These are phyloP conservation scores for Ceuthmochares aereus DNA, from an alignment of 2,113 vertebrate species.

Conservation along the genomic window DNA sequence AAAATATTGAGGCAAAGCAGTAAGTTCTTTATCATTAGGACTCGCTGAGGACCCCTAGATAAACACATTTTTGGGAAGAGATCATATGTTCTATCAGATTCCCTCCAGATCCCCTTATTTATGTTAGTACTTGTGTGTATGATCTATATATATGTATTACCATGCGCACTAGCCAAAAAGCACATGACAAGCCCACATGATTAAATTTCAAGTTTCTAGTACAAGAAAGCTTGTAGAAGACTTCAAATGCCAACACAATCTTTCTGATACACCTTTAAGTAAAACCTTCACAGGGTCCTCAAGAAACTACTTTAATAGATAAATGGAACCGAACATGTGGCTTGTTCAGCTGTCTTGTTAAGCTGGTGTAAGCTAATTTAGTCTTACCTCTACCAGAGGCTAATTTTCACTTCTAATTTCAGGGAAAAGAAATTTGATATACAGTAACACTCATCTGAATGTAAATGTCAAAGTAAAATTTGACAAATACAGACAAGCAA, in stretches of 20 bases:
- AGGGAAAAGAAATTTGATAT: neutral
- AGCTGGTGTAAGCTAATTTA: neutral
- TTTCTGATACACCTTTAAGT: neutral
- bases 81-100: neutral
- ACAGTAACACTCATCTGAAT: neutral
- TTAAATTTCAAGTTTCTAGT: neutral
- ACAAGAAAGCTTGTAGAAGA: neutral
- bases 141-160: neutral
- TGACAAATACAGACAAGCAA: conserved; percentile 6
- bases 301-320: neutral
- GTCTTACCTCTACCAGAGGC: neutral
- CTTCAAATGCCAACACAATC: neutral
- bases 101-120: neutral
- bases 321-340: neutral
- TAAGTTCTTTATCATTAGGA: neutral
- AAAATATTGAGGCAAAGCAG: neutral
- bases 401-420: conserved; percentile 25
- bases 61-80: neutral
- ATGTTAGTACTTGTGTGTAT: neutral
- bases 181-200: neutral
- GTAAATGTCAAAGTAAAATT: conserved; percentile 27
- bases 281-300: neutral
- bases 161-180: neutral
- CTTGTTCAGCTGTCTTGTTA: neutral
- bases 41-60: neutral